Conservation (phyloP, 2,888 invertebrate genomes). For the Tigriopus californicus region DNA sequence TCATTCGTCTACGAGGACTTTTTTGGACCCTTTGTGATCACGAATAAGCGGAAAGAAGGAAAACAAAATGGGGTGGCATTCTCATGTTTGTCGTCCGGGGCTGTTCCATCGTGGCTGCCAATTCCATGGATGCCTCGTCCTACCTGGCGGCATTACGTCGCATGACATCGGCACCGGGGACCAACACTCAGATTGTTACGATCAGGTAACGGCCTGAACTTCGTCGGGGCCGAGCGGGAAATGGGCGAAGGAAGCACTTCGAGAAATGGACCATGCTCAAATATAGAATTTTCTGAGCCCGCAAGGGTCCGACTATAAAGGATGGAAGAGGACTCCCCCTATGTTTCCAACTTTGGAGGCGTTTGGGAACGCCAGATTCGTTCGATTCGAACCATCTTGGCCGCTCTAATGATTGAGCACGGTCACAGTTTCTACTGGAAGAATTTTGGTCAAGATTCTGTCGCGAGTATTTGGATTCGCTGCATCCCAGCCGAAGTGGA, state of each 20-base stretch:
- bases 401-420: neutral
- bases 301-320: too few species aligned
- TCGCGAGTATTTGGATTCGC: too few species aligned
- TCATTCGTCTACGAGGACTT: neutral
- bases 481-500: too few species aligned
- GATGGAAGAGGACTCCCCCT: conserved; percentile 1
- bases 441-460: too few species aligned
- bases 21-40: conserved; percentile 4
- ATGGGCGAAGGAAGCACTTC: neutral
- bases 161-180: too few species aligned
- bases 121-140: too few species aligned
- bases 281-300: too few species aligned
- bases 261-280: too few species aligned
- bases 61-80: too few species aligned
- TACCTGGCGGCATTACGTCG: too few species aligned
- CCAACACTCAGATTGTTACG: neutral
- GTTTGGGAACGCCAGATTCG: neutral
- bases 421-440: neutral
- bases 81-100: too few species aligned
- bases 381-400: neutral
- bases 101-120: too few species aligned
- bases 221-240: neutral
- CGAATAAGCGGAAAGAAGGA: neutral
- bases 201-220: neutral
- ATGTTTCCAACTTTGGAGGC: neutral